A percentile compares a stretch with the other conserved stretches of the same genome.
Evolutionary conservation across 2,888 invertebrate species (phyloP).

Genomic region (Tyria jacobaeae): DNA sequence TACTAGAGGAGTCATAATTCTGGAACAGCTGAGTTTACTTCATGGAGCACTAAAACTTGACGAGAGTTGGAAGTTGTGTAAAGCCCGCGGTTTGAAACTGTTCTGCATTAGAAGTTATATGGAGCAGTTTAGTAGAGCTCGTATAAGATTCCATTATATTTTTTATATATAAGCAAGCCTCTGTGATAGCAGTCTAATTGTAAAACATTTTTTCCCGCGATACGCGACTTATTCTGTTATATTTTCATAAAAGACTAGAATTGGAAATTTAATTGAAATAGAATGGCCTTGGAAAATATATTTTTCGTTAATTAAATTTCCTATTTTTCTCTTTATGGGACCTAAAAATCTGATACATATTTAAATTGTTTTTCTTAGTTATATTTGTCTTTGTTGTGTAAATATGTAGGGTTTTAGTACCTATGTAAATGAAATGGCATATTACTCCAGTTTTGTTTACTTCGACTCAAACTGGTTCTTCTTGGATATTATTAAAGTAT

Average conservation of each 20-base stretch:
- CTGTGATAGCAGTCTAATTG: neutral
- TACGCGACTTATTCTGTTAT: too few relatives aligned
- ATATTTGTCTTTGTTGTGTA: too few relatives aligned
- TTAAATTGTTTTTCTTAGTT: neutral
- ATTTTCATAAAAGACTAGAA: neutral
- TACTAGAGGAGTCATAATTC: slow-evolving; percentile 35
- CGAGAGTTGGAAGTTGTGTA: slow-evolving; percentile 20
- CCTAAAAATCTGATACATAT: too few relatives aligned
- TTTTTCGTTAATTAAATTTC: neutral
- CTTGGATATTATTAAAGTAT: too few relatives aligned
- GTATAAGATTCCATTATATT: neutral
- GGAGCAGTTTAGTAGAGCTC: slow-evolving; percentile 1
- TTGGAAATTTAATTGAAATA: neutral
- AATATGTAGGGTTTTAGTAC: too few relatives aligned
- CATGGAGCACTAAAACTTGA: slow-evolving; percentile 21
- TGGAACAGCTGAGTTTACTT: slow-evolving; percentile 34
- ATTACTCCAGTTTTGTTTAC: too few relatives aligned
- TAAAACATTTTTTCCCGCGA: neutral
- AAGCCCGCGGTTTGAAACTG: slow-evolving; percentile 9
- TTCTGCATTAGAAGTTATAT: slow-evolving; percentile 9
- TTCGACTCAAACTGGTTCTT: too few relatives aligned
- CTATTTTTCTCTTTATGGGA: neutral
- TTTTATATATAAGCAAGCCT: slow-evolving; percentile 6
- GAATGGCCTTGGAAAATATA: neutral
- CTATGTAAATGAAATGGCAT: too few relatives aligned